Evolutionary conservation across 2,888 invertebrate species (phyloP), one percentile per base, ranked within the genome.

Genomic region (Hemicrepidius hirtus): DNA sequence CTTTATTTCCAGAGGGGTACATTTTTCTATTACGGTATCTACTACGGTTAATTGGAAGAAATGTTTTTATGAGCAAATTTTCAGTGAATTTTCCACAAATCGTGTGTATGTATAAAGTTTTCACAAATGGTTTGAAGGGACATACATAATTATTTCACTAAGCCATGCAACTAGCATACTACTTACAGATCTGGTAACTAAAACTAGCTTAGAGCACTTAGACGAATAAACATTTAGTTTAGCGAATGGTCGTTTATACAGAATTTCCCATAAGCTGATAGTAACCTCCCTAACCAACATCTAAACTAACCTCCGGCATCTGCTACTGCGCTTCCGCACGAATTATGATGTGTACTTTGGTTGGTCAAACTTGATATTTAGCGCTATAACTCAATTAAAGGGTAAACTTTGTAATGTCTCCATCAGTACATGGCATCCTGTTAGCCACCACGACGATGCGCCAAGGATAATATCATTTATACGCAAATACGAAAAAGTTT

Each of bases 321-420:
- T 65, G 46, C 50, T 37, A 35, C 35, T 63, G 64, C 64, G 44
- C 62, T 63, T 63, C 62, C 46, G 62, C 62, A 46, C 46, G 46
- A 63, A 63, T 63, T 57, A 57, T 57, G 57, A 40, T 57, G 40
- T 66, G 49, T 64, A 50, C 66, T 44, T 55, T 66, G 66, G 41
- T 55, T 55, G 66, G 66, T 66, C 57, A 57, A 66, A 57, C 57
- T 66, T 55, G 41, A 66, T 66, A 57, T 66, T 66, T 66, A 66
- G 41, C 57, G 55, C 68, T 57, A 60, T 68, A 75, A 69, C 68
- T 68, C 46, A 72, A 75, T 75, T 68, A 75, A 69, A 69, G 66
- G 67, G 32, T 28, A 70, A 73, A 73, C 69, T 72, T 68, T 65
- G 65, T 65, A 64, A 67, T 73, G 68, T 67, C 59, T 57, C 55